A percentile compares a stretch with the other conserved stretches of the same genome.
Conservation (phyloP, 2,113 vertebrate species). For the Mola mola region DNA sequence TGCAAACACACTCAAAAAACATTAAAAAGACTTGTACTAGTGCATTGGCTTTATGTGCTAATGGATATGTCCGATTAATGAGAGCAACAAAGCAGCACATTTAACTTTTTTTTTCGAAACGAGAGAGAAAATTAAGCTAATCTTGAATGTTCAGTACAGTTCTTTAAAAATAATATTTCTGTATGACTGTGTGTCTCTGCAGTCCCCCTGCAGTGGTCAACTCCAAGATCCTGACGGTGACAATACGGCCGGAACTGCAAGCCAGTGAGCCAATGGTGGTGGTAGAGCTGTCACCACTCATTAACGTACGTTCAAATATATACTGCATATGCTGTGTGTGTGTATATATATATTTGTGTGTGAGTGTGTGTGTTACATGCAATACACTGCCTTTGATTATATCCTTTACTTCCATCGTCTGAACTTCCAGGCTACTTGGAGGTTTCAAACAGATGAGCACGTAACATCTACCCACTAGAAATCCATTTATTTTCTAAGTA, state of each 20-base stretch:
- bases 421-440: not conserved
- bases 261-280: slow-evolving; percentile 89
- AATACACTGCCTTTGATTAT: too few species aligned
- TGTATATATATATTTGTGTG: not conserved
- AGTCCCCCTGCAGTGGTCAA: slow-evolving; percentile 90
- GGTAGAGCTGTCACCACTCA: slow-evolving; percentile 91
- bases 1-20: slow-evolving; percentile 2
- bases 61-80: not conserved
- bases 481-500: not conserved
- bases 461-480: not conserved
- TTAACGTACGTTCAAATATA: slow-evolving; percentile 86
- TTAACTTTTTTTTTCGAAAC: too few species aligned
- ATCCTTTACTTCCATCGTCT: too few species aligned
- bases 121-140: too few species aligned
- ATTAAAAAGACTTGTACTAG: slow-evolving; percentile 1
- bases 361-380: too few species aligned
- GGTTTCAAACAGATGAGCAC: not conserved
- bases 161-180: slow-evolving; percentile 1
- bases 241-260: slow-evolving; percentile 90
- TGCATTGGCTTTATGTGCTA: not conserved
- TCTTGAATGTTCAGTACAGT: too few species aligned
- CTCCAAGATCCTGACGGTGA: slow-evolving; percentile 94
- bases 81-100: not conserved
- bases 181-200: slow-evolving; percentile 32
- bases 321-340: not conserved